These are phyloP conservation scores for Cairina moschata DNA, from an alignment of 2,113 vertebrate genomes.

Conservation along the genomic window DNA sequence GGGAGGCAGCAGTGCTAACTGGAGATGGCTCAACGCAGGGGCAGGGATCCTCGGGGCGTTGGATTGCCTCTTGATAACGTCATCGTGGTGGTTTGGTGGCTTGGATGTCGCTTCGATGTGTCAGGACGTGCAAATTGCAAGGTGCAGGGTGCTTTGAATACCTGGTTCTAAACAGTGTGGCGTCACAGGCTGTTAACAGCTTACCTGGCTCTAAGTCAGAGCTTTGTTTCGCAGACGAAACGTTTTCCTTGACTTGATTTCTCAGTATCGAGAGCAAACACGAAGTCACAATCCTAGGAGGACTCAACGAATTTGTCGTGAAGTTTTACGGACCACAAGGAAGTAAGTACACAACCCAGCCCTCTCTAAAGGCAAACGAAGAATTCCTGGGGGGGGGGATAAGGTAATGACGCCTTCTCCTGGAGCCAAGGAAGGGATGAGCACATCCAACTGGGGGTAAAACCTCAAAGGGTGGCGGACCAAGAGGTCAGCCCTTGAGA, in stretches of 20 bases:
- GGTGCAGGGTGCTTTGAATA: not conserved
- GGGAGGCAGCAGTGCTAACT: not conserved
- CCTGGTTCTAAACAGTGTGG: not conserved
- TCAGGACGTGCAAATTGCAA: not conserved
- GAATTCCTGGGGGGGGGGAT: not conserved
- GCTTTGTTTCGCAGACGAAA: not conserved
- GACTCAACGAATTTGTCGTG: slow-evolving; percentile 99
- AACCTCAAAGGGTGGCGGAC: not conserved
- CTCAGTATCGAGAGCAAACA: slow-evolving; percentile 99
- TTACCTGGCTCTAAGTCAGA: fast-evolving
- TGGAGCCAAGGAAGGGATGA: not conserved
- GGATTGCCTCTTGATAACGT: not conserved
- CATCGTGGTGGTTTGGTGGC: not conserved
- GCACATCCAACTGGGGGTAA: not conserved
- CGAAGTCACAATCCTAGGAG: slow-evolving; percentile 98
- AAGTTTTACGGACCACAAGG: slow-evolving; percentile 99
- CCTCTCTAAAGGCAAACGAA: not conserved
- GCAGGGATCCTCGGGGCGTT: not conserved
- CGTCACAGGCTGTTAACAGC: not conserved
- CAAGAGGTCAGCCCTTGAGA: not conserved
- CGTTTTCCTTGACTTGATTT: slow-evolving; percentile 77
- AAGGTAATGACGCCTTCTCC: not conserved
- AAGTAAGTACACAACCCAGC: slow-evolving; percentile 86
- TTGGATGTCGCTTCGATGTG: not conserved
- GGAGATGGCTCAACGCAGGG: not conserved